Percentiles rank a stretch among this genome's conserved stretches.
Evolutionary conservation across 2,113 vertebrate genomes (phyloP).

Genomic region (Cyanoramphus novaezelandiae): DNA sequence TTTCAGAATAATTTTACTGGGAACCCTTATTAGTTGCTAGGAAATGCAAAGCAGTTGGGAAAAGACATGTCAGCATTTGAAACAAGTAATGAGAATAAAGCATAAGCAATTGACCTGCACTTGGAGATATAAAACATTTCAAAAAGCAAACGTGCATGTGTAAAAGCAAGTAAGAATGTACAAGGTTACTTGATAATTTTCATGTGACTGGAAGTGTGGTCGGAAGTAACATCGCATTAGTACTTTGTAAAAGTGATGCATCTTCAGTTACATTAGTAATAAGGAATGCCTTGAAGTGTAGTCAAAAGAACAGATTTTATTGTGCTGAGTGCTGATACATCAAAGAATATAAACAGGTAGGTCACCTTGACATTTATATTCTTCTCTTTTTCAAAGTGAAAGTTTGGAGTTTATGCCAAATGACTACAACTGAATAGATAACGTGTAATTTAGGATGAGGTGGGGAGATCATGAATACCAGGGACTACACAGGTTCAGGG

Average conservation of each 20-base stretch:
- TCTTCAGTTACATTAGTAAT: neutral
- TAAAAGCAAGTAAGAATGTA: neutral
- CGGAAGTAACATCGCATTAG: neutral
- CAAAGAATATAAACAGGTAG: neutral
- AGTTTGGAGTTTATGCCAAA: neutral
- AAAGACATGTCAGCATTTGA: neutral
- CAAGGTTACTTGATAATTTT: neutral
- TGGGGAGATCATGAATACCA: neutral
- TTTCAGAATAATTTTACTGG: neutral
- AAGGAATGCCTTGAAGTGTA: neutral
- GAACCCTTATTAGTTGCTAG: neutral
- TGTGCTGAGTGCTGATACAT: neutral
- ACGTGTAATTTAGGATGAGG: accelerated
- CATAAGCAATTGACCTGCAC: neutral
- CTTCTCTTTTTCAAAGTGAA: neutral
- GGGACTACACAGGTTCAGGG: neutral
- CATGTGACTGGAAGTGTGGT: neutral
- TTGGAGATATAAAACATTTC: neutral
- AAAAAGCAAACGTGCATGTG: neutral
- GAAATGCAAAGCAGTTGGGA: neutral
- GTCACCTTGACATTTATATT: neutral
- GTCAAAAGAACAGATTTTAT: neutral
- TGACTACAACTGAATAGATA: neutral
- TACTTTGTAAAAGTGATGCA: neutral
- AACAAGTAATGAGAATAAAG: neutral